These are phyloP conservation scores for Catharus fuscescens DNA, from an alignment of 2,113 vertebrate genomes.

Conservation along the genomic window DNA sequence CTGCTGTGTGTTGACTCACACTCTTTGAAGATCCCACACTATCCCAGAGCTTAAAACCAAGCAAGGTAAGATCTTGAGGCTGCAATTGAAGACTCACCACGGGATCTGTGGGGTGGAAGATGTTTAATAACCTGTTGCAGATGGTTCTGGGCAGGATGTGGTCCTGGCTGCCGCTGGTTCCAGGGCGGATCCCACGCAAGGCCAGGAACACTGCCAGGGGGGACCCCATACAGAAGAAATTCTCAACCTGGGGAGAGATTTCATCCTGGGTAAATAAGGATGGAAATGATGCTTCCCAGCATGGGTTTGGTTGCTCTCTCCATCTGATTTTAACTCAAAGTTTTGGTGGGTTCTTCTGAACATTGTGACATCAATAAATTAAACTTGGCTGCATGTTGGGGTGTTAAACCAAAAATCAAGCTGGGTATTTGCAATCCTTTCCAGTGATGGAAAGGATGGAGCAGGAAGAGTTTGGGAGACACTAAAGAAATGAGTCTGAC, in stretches of 20 bases:
- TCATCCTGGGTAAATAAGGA: background rate
- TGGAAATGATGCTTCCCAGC: background rate
- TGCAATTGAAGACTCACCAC: slow-evolving; percentile 85
- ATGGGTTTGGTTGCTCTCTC: background rate
- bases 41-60: background rate
- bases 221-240: slow-evolving; percentile 99
- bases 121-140: slow-evolving; percentile 91
- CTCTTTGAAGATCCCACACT: background rate
- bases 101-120: slow-evolving; percentile 97
- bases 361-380: fast-evolving
- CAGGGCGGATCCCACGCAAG: slow-evolving; percentile 91
- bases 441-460: background rate
- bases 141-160: slow-evolving; percentile 93
- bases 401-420: background rate
- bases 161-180: slow-evolving; percentile 88
- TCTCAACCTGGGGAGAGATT: slow-evolving; percentile 88
- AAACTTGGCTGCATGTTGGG: background rate
- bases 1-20: background rate
- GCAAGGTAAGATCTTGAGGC: background rate
- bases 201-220: slow-evolving; percentile 96
- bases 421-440: background rate
- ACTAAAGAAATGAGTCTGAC: background rate
- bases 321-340: background rate
- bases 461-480: background rate
- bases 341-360: too few relatives aligned